These are phyloP conservation scores for Hiodon alosoides DNA, from an alignment of 2,113 vertebrate genomes.

Conservation along the genomic window DNA sequence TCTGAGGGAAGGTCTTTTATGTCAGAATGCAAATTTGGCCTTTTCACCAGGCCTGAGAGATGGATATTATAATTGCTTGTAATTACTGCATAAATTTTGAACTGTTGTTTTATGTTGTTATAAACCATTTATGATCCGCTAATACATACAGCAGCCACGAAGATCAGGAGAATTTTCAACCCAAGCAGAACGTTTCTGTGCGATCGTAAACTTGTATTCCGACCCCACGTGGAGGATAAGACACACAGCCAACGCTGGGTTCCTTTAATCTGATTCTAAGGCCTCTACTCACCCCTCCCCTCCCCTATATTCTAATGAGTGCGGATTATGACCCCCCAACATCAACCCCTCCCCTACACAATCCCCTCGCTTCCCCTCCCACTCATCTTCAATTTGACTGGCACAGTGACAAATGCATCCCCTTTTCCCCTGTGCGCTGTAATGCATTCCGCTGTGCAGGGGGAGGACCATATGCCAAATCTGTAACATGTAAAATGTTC, in stretches of 20 bases:
- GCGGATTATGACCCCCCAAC: background rate
- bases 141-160: too few species aligned
- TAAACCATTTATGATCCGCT: constrained; percentile 11
- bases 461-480: too few species aligned
- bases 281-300: constrained; percentile 18
- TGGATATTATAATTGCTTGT: constrained; percentile 54
- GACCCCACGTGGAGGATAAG: constrained; percentile 21
- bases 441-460: too few species aligned
- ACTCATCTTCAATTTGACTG: background rate
- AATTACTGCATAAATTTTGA: constrained; percentile 43
- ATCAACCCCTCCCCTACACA: background rate
- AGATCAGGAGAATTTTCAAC: too few species aligned
- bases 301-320: constrained; percentile 17
- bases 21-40: constrained; percentile 55
- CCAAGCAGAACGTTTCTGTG: background rate
- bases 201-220: constrained; percentile 15
- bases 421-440: too few species aligned
- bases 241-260: constrained; percentile 46
- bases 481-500: too few species aligned
- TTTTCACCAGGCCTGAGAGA: constrained; percentile 46
- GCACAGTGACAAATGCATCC: too few species aligned
- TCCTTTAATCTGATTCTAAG: constrained; percentile 46
- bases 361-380: constrained; percentile 20
- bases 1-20: constrained; percentile 32
- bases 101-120: constrained; percentile 21